Evolutionary conservation across 2,888 invertebrate species (phyloP), one percentile per base, ranked within the genome.

Genomic region (Pharmacophagus antenor): DNA sequence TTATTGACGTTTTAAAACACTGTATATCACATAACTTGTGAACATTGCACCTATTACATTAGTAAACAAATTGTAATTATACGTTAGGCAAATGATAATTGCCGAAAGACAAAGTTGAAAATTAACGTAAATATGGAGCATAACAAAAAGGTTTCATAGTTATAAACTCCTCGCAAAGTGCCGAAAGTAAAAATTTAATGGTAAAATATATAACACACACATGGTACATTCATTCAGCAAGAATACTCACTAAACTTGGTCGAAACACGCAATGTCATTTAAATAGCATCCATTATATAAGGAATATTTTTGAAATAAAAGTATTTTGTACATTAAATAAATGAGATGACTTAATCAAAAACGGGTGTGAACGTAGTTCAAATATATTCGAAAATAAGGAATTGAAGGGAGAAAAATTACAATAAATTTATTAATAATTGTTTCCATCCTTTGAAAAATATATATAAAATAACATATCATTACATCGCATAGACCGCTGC

Each of bases 141-240:
- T 5, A 21, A 2, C 23, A 22, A 49, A 18, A 49, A 50, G 42
- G 3, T 17, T 42, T 5, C 27, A 17, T 18, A 52, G 42, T 18
- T 18, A 49, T 44, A 50, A 47, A 47, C 50, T 27, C 25, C 3
- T 31, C 54, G 59, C 59, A 54, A 58, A 58, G 59, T 59, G 59
- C 54, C 54, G 18, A 55, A 54, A 44, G 37, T 27, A 44, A 23
- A 23, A 17, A 53, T 37, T 37, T 17, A 46, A 54, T 3, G n/a
- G 31, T 21, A 27, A 46, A 21, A 46, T 27, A 56, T 12, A 18
- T 44, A 15, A 44, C 49, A 23, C 46, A 41, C 18, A 44, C 15
- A 41, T 0, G 27, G 15, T n/a, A 20, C 52, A 58, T 53, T 41
- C 53, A 52, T 58, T n/a, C 53, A 25, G 15, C 8, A 56, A 49